Percentiles rank a stretch among this genome's conserved stretches.
Evolutionary conservation across 1,140 invertebrate species (phyloP).

Genomic region (Saccostrea cuccullata): DNA sequence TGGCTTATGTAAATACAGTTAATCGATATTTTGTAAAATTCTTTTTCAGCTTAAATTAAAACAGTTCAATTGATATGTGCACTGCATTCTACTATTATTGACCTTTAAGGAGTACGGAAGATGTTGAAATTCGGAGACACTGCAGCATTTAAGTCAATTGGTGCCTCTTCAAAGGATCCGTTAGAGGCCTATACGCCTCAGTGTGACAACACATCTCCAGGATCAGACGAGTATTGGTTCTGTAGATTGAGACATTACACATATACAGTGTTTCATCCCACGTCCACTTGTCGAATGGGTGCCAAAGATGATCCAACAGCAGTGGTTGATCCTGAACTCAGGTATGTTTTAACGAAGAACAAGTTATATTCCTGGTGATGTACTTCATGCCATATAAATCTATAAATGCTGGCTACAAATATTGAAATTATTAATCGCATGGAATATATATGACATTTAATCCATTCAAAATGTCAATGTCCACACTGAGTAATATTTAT

Average conservation of each 20-base stretch:
- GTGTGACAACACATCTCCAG: conserved; percentile 37
- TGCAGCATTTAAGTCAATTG: conserved; percentile 28
- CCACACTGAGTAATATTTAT: too few relatives aligned
- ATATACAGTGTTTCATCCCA: conserved; percentile 89
- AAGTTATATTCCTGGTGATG: too few relatives aligned
- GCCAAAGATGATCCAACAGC: conserved; percentile 89
- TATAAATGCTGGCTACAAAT: too few relatives aligned
- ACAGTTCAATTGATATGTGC: too few relatives aligned
- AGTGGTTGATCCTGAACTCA: conserved; percentile 89
- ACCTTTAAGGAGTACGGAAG: conserved; percentile 25
- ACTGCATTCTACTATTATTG: too few relatives aligned
- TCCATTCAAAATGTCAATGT: too few relatives aligned
- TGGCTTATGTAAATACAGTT: too few relatives aligned
- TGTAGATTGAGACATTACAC: conserved; percentile 73
- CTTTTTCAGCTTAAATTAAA: too few relatives aligned
- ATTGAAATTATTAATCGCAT: too few relatives aligned
- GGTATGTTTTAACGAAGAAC: conserved; percentile 59
- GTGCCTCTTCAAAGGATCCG: background rate
- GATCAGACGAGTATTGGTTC: conserved; percentile 71
- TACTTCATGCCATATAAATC: too few relatives aligned
- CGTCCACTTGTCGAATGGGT: conserved; percentile 95
- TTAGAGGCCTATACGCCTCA: conserved; percentile 15
- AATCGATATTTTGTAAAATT: too few relatives aligned
- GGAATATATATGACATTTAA: too few relatives aligned
- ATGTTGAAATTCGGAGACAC: conserved; percentile 7